Base-by-base conservation (phyloP, 2,113 vertebrate species). In the Bothrops jararaca region DNA sequence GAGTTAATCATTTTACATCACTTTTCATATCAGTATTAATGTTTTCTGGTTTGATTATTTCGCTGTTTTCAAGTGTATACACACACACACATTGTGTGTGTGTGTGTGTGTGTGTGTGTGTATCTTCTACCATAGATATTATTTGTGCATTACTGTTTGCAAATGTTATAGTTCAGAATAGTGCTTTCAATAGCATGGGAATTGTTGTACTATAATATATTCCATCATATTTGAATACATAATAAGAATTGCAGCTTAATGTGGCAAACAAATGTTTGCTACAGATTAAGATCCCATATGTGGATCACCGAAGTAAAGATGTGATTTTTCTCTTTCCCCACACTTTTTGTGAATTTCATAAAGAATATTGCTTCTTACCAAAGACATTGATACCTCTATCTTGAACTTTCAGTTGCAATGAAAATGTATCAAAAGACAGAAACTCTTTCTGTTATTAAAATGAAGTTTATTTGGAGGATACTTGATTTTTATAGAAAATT, bases 291-390 rank as follows among this genome's bases (percentile, higher is more conserved):
- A 18, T 74, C 64, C n/a, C 64, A 18, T 74, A 74, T 18, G 15
- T 74, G 13, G n/a, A 74, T 74, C n/a, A 39, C 69, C 3, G 69
- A 74, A 39, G 15, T 74, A 74, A 8, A 74, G n/a, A 20, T 8
- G 2, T 74, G 10, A 11, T 12, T 29, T 64, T 64, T 74, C n/a
- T 74, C 15, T 74, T 45, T 42, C 48, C 93, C 86, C 50, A 89
- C 69, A 94, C 94, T 94, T 94, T 86, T 18, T 90, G 64, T 93
- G 92, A 94, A 89, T 22, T 57, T 91, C 45, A 87, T 13, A 94
- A 91, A 91, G 12, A 42, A 80, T 80, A 80, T 80, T 80, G 34
- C 39, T 80, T 80, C 74, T 80, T 80, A 80, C 18, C 69, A 80
- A 69, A 80, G 34, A 18, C 12, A 85, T 15, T 54, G 60, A 85